phyloP scores from a whole-genome alignment of 2,888 invertebrate genomes.

The Conchocele bisecta region DNA sequence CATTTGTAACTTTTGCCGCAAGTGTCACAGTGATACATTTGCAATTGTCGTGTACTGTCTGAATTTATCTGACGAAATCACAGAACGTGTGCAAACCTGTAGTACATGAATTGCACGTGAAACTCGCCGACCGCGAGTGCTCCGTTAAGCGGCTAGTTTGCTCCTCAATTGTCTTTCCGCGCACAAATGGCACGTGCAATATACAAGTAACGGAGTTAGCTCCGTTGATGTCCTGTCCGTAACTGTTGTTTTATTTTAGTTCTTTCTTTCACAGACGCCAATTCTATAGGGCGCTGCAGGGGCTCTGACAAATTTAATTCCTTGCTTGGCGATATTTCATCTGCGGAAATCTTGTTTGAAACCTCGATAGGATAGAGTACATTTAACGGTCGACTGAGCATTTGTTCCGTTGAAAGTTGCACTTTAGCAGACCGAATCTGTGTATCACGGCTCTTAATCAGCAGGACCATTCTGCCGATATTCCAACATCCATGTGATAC shows the following conservation, averaged over 20 bases:
- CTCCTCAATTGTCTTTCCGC: too few species aligned
- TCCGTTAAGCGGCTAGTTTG: background rate
- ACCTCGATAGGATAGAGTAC: constrained; percentile 14
- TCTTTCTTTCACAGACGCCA: background rate
- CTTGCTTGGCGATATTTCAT: too few species aligned
- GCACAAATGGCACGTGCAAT: too few species aligned
- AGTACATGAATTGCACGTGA: background rate
- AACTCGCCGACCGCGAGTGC: too few species aligned
- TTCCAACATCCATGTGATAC: constrained; percentile 16
- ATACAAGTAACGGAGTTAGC: too few species aligned
- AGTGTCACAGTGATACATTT: background rate
- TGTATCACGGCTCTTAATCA: constrained; percentile 7
- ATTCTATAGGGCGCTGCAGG: too few species aligned
- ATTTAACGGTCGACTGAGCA: constrained; percentile 13
- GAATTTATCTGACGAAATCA: too few species aligned
- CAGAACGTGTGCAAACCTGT: background rate
- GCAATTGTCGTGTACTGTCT: too few species aligned
- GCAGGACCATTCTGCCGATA: background rate
- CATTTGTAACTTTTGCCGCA: background rate
- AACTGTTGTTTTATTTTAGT: background rate
- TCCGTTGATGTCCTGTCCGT: too few species aligned
- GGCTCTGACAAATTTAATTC: too few species aligned
- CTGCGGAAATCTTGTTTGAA: too few species aligned
- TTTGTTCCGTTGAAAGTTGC: background rate
- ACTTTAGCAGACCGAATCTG: constrained; percentile 10